Evolutionary conservation across 2,888 invertebrate genomes (phyloP).

Genomic region (Stenoptilia bipunctidactyla): DNA sequence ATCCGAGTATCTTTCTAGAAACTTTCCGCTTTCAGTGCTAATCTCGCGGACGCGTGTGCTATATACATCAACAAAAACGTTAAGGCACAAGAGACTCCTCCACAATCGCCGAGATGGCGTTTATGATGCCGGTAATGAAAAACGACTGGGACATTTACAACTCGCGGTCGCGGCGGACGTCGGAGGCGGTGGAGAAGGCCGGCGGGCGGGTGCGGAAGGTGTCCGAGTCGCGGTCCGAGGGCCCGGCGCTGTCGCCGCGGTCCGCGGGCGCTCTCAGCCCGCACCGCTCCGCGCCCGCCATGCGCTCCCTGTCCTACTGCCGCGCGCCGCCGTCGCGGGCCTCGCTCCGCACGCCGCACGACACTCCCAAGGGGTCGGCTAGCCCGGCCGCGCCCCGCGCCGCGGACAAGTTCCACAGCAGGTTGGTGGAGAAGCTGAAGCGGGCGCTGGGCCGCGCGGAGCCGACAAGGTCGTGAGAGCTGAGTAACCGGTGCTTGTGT

Average conservation of each 20-base stretch:
- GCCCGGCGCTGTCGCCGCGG: slow-evolving; percentile 77
- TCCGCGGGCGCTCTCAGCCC: slow-evolving; percentile 61
- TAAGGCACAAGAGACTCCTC: slow-evolving; percentile 49
- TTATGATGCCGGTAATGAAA: slow-evolving; percentile 95
- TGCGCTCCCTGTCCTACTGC: slow-evolving; percentile 70
- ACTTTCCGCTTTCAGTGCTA: slow-evolving; percentile 26
- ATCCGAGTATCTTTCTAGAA: slow-evolving; percentile 33
- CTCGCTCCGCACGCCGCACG: slow-evolving; percentile 73
- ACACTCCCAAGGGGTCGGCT: slow-evolving; percentile 76
- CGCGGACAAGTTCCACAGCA: slow-evolving; percentile 83
- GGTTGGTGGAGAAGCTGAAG: slow-evolving; percentile 84
- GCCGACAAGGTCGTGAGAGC: slow-evolving; percentile 69
- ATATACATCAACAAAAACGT: slow-evolving; percentile 51
- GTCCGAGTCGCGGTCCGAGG: slow-evolving; percentile 82
- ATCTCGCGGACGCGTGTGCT: slow-evolving; percentile 26
- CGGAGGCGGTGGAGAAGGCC: slow-evolving; percentile 73
- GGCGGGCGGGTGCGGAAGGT: slow-evolving; percentile 75
- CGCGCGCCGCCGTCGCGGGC: slow-evolving; percentile 68
- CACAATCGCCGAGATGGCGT: slow-evolving; percentile 80
- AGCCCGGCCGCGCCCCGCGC: slow-evolving; percentile 73
- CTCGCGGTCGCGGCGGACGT: slow-evolving; percentile 82
- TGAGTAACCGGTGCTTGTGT: slow-evolving; percentile 57
- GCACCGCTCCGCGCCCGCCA: slow-evolving; percentile 77
- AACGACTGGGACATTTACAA: slow-evolving; percentile 95
- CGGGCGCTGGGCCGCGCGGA: slow-evolving; percentile 74